Base-by-base conservation (phyloP, 1,140 invertebrate genomes). In the Polyergus mexicanus region DNA sequence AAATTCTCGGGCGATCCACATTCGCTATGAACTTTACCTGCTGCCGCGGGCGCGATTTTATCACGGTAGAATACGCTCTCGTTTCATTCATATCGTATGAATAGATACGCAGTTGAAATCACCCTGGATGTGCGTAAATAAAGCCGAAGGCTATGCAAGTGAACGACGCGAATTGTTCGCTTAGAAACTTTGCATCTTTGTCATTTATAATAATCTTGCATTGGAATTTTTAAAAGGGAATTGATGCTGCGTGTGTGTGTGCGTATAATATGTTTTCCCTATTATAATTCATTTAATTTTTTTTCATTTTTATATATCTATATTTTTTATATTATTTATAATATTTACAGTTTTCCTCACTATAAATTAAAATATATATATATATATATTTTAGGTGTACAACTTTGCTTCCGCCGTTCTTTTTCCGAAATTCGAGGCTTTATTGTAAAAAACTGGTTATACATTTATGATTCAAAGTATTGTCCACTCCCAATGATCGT, bases 41-140 rank as follows among this genome's bases (percentile, higher is more conserved):
- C 38, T n/a, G 78, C 78, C 78, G 78, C 78, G 68, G 78, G 78
- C 78, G 71, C 66, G 78, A 83, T 83, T 83, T 83, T 83, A 83
- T 83, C 78, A 25, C 51, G 19, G 25, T 32, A 19, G 56, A 60
- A 83, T 74, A 83, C 54, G 66, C 68, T 83, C 68, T 83, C 68
- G 66, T 72, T 81, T 71, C 78, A 81, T 81, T 81, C 78, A 72
- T 83, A 81, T 71, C 78, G n/a, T 38, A 69, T 80, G 66, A 68
- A 74, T 35, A 72, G 32, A 81, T 74, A 60, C 38, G 54, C 38
- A 56, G 19, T 72, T 83, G 68, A 62, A 83, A 72, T 83, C 54
- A 60, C 35, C 54, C 68, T 74, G 78, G 22, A 81, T 60, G 44
- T 83, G 78, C 68, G 68, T 74, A 83, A 72, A 83, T 60, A 72